A percentile compares a stretch with the other conserved stretches of the same genome.
phyloP scores from a whole-genome alignment of 2,797 vertebrate species.

The Mormyrops attenuatus region DNA sequence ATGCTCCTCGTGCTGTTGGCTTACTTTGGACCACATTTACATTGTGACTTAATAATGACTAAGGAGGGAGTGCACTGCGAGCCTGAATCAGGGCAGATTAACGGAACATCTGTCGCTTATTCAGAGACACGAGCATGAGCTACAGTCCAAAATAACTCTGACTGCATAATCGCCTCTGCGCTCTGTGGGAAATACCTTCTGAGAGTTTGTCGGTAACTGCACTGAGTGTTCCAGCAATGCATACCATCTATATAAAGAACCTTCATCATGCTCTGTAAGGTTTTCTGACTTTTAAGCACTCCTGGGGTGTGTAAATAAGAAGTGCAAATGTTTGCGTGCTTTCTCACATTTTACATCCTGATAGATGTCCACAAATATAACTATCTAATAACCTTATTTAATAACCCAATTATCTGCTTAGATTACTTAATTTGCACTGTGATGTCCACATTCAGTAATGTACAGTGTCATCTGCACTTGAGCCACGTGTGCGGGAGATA shows the following conservation, averaged over 20 bases:
- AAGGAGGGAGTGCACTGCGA: background rate
- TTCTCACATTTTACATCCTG: background rate
- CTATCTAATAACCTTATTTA: background rate
- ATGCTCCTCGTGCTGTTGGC: background rate
- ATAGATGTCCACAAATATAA: background rate
- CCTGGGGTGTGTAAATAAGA: background rate
- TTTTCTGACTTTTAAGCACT: background rate
- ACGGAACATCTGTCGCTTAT: background rate
- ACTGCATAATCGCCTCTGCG: background rate
- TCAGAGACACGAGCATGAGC: background rate
- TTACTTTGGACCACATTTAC: background rate
- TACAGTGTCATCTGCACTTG: background rate
- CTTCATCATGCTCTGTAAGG: background rate
- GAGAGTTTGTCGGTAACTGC: background rate
- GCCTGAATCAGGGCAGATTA: background rate
- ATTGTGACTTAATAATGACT: background rate
- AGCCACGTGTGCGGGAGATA: background rate
- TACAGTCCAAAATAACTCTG: background rate
- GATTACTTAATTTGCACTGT: background rate
- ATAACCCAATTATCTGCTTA: background rate
- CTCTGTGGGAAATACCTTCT: background rate
- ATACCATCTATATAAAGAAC: background rate
- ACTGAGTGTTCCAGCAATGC: background rate
- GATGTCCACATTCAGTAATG: background rate
- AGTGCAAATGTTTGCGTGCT: background rate